Evolutionary conservation across 37 sponge, comb jelly and placozoan genomes (phyloP), one percentile per base, ranked within the genome.

Genomic region (Cliona cf. orientalis): DNA sequence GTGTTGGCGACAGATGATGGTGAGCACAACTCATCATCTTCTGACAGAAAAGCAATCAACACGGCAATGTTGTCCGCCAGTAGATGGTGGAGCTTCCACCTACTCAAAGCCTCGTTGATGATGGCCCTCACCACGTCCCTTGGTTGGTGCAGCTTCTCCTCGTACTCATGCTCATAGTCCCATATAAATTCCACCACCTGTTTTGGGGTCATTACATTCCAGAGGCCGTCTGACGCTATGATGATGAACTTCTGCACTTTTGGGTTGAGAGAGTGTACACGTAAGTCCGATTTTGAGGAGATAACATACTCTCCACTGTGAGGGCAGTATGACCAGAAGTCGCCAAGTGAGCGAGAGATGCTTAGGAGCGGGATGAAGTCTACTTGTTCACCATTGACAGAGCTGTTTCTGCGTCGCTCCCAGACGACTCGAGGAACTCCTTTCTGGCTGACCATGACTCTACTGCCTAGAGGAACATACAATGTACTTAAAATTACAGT

Each of bases 321-420:
- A 26, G 44, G 70, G 31, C 69, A 80, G 60, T 67, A 90, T 32
- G 90, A 89, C 95, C 95, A 94, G 66, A 90, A 75, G 63, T 94
- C 91, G 19, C 95, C 95, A 28, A 94, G 84, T 22, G 86, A 75
- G 1, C 91, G 89, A 4, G 95, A 61, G 1, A 95, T 89, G 69
- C 84, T 80, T 1, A 95, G 89, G 58, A 91, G 85, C 9, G 91
- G 95, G 2, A 91, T 87, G 35, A 56, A 58, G 28, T 86, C 87
- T 11, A 17, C 14, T 1, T 62, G 76, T 19, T 60, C 80, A 26
- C 84, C 90, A 58, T 85, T 76, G 32, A 79, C 49, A 5, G 64
- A 36, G 11, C 14, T 49, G 14, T 49, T 49, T 21, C 90, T n/a
- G 32, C 66, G 53, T 38, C 90, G 45, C 35, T 80, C 53, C 94